Base-by-base conservation (phyloP, 2,888 invertebrate genomes). In the Agonopterix alstromeriana region DNA sequence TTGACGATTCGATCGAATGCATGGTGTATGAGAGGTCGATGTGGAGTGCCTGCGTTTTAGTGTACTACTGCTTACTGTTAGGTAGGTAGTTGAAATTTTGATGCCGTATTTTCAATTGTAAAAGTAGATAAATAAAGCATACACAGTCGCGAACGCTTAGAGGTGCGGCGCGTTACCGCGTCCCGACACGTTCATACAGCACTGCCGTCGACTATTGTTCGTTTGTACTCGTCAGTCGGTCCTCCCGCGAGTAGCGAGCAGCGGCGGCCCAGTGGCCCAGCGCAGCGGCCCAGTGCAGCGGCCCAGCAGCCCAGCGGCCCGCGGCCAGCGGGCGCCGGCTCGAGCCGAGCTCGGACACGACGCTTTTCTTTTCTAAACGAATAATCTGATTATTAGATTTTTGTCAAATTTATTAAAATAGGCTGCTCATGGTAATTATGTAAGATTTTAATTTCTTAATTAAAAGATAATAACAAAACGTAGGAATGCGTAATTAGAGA, bases 61-160 rank as follows among this genome's bases (percentile, higher is more conserved):
- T 76, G 79, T 82, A 86, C 85, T 84, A 82, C 87, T 79, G 88
- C 88, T 88, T 87, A 88, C 85, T 85, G 85, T 87, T 88, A 87
- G 88, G 88, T 88, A 87, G 87, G 87, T 87, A 86, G 86, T 86
- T 86, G 83, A 79, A 84, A 85, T 87, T 86, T 85, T 80, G 82
- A 86, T 73, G 82, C 82, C 82, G 82, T 82, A 85, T 85, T 85
- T 84, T 83, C 70, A 79, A 85, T 82, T 78, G 84, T 85, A 85
- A 77, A 70, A 61, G 86, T 86, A 87, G 85, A 72, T 76, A 75
- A 77, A 27, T 72, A 75, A 80, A 77, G 84, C 84, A 81, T 78
- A 73, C 77, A 79, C 77, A 69, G 79, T 76, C 79, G 82, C 82
- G 82, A 66, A 53, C 76, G 82, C 82, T 78, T 77, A 54, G 27